A percentile compares a stretch with the other conserved stretches of the same genome.
Evolutionary conservation across 2,888 invertebrate genomes (phyloP).

Genomic region (Meganola albula): DNA sequence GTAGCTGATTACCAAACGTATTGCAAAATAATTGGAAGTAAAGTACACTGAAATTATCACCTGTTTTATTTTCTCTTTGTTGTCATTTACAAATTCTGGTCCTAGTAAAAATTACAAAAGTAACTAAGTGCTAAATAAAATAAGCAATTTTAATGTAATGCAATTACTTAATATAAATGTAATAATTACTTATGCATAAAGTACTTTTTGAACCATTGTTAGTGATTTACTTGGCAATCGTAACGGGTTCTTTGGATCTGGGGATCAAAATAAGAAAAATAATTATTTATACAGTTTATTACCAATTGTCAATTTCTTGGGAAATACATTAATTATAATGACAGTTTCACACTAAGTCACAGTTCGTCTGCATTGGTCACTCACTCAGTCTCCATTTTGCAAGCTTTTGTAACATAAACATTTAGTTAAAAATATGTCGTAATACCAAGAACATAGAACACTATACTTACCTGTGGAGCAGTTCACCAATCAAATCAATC

Average conservation of each 20-base stretch:
- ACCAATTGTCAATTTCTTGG: slow-evolving; percentile 32
- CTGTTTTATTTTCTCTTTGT: no score
- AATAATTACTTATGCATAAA: no score
- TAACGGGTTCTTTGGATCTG: slow-evolving; percentile 67
- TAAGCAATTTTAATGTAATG: no score
- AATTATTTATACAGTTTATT: slow-evolving; percentile 57
- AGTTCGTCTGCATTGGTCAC: slow-evolving; percentile 53
- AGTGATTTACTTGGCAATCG: slow-evolving; percentile 34
- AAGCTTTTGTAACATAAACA: slow-evolving; percentile 68
- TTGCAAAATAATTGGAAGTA: slow-evolving; percentile 57
- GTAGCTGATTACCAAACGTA: slow-evolving; percentile 68
- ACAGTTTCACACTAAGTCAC: slow-evolving; percentile 56
- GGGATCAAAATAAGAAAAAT: slow-evolving; percentile 49
- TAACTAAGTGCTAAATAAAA: no score
- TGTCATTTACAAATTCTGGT: no score
- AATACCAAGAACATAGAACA: slow-evolving; percentile 20
- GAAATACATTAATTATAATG: slow-evolving; percentile 42
- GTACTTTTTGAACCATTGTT: slow-evolving; percentile 6
- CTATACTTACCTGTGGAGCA: slow-evolving; percentile 39
- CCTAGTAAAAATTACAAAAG: no score
- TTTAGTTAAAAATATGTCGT: slow-evolving; percentile 36
- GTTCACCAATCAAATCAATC: slow-evolving; percentile 14
- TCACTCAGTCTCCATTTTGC: slow-evolving; percentile 65
- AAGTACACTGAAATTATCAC: slow-evolving; percentile 14
- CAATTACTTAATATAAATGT: no score